These are phyloP conservation scores for Nannoperca obscura DNA, from an alignment of 2,797 vertebrate genomes.

Conservation along the genomic window DNA sequence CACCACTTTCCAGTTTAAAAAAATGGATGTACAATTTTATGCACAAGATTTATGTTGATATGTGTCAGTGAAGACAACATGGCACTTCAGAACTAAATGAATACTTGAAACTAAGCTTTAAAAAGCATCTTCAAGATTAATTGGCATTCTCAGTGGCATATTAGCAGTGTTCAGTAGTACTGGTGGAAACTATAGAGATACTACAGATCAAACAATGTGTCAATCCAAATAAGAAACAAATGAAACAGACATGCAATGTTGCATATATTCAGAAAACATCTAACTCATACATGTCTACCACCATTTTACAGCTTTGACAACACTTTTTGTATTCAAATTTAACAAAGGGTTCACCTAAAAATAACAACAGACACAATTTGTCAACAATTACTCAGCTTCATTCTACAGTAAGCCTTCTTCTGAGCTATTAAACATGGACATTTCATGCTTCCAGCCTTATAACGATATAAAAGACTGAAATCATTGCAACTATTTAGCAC, in stretches of 20 bases:
- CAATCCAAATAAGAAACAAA: neutral
- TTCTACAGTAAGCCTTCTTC: neutral
- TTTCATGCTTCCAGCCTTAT: neutral
- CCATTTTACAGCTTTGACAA: neutral
- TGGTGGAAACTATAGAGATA: neutral
- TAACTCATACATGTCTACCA: neutral
- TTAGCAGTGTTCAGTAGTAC: neutral
- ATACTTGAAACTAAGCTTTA: constrained; percentile 10
- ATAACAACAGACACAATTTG: neutral
- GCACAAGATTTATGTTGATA: constrained; percentile 19
- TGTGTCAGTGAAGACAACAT: constrained; percentile 6
- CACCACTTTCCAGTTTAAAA: constrained; percentile 4
- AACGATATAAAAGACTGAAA: neutral
- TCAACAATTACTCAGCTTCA: neutral
- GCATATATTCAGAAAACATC: neutral
- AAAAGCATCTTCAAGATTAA: constrained; percentile 13
- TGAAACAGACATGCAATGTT: neutral
- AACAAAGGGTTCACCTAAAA: neutral
- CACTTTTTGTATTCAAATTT: neutral
- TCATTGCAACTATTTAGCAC: neutral
- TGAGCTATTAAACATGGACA: neutral
- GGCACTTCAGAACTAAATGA: constrained; percentile 19
- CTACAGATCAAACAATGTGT: neutral
- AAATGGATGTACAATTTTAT: neutral
- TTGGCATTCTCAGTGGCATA: constrained; percentile 5